These are phyloP conservation scores for Anser cygnoides DNA, from an alignment of 2,113 vertebrate species.

Conservation along the genomic window DNA sequence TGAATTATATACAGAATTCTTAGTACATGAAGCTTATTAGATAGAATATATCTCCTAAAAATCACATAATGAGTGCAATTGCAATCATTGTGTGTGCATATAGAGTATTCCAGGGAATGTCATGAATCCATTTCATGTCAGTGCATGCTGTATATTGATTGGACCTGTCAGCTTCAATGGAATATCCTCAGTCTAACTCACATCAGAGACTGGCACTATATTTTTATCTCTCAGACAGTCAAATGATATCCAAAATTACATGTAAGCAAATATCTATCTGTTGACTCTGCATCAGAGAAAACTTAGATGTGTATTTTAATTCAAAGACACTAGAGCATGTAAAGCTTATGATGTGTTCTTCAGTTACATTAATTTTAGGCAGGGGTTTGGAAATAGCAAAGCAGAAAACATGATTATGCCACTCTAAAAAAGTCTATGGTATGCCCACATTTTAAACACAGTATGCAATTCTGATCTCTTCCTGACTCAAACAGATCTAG, in stretches of 20 bases:
- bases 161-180: constrained; percentile 28
- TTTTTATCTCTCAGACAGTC: constrained; percentile 59
- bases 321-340: constrained; percentile 1
- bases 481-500: neutral
- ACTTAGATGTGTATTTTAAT: constrained; percentile 35
- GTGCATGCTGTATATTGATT: constrained; percentile 20
- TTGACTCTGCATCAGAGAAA: constrained; percentile 20
- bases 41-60: constrained; percentile 30
- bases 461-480: neutral
- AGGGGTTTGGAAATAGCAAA: constrained; percentile 37
- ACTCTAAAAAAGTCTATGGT: neutral
- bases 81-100: constrained; percentile 4
- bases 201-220: constrained; percentile 38
- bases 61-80: constrained; percentile 13
- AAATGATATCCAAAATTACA: constrained; percentile 56
- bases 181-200: constrained; percentile 8
- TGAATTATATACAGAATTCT: constrained; percentile 37
- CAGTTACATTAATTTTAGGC: neutral
- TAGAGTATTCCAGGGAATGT: neutral
- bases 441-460: neutral
- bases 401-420: neutral
- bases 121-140: constrained; percentile 29
- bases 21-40: constrained; percentile 7
- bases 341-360: neutral
- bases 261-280: constrained; percentile 43